Percentiles rank a stretch among this genome's conserved stretches.
Evolutionary conservation across 2,113 vertebrate genomes (phyloP).

Genomic region (Poeciliopsis occidentalis): DNA sequence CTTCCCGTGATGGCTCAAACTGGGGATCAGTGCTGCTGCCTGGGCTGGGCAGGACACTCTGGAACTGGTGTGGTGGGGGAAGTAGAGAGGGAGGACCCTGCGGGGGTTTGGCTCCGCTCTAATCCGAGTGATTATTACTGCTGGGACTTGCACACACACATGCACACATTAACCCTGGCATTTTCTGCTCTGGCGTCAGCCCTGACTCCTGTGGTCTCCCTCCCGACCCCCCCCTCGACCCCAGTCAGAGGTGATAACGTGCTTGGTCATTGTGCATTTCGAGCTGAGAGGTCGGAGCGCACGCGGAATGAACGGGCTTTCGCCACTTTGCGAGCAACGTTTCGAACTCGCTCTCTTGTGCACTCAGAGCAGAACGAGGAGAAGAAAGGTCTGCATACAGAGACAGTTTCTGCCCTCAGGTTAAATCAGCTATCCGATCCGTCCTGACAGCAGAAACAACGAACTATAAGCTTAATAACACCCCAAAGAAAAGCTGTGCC

Average conservation of each 20-base stretch:
- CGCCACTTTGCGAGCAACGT: conserved; percentile 48
- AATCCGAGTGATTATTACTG: conserved; percentile 79
- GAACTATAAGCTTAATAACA: conserved; percentile 49
- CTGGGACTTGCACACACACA: conserved; percentile 66
- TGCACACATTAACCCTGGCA: conserved; percentile 62
- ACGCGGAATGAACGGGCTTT: conserved; percentile 64
- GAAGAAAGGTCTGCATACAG: conserved; percentile 20
- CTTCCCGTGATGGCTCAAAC: conserved; percentile 59
- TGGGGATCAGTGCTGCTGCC: conserved; percentile 56
- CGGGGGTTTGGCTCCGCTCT: conserved; percentile 77
- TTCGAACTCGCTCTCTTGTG: conserved; percentile 24
- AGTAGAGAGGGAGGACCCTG: conserved; percentile 45
- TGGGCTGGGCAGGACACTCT: conserved; percentile 40
- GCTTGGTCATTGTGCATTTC: conserved; percentile 45
- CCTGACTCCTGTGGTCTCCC: conserved; percentile 54
- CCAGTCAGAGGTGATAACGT: conserved; percentile 72
- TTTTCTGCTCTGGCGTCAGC: conserved; percentile 70
- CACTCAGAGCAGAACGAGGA: conserved; percentile 25
- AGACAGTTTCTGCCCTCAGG: conserved; percentile 24
- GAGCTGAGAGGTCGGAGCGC: conserved; percentile 61
- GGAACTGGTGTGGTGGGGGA: background rate
- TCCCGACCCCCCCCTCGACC: background rate
- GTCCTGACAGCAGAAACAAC: conserved; percentile 50
- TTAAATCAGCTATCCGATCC: conserved; percentile 42
- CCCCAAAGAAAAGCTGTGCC: conserved; percentile 52